Evolutionary conservation across 2,888 invertebrate species (phyloP).

Genomic region (Sarcophaga rosellei): DNA sequence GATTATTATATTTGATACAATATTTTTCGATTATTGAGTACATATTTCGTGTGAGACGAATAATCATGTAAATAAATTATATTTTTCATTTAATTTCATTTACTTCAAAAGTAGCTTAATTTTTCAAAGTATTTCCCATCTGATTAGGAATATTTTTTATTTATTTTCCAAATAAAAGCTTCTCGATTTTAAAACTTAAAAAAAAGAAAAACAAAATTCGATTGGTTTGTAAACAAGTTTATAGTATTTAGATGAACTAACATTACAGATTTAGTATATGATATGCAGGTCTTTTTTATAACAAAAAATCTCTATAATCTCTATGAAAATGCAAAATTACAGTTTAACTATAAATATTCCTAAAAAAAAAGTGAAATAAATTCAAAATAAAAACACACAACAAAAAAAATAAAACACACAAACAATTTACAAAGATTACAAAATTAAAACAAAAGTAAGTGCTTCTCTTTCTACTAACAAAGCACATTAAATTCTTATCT

Average conservation of each 20-base stretch:
- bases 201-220: slow-evolving; percentile 19
- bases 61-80: not conserved
- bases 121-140: not conserved
- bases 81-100: not conserved
- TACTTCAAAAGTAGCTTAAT: not conserved
- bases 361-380: slow-evolving; percentile 29
- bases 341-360: slow-evolving; percentile 51
- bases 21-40: not conserved
- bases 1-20: not conserved
- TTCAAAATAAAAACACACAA: slow-evolving; percentile 14
- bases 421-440: slow-evolving; percentile 10
- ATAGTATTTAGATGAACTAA: slow-evolving; percentile 38
- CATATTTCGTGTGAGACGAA: not conserved
- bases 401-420: slow-evolving; percentile 3
- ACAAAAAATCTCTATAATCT: slow-evolving; percentile 42
- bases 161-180: slow-evolving; percentile 7
- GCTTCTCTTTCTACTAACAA: slow-evolving; percentile 45
- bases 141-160: not conserved
- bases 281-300: slow-evolving; percentile 59
- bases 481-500: slow-evolving; percentile 49
- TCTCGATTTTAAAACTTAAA: slow-evolving; percentile 18
- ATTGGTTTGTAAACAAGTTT: slow-evolving; percentile 47
- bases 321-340: slow-evolving; percentile 37
- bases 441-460: slow-evolving; percentile 17
- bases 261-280: slow-evolving; percentile 12